Conservation (phyloP, 2,888 invertebrate genomes). For the Epistrophe eligans region DNA sequence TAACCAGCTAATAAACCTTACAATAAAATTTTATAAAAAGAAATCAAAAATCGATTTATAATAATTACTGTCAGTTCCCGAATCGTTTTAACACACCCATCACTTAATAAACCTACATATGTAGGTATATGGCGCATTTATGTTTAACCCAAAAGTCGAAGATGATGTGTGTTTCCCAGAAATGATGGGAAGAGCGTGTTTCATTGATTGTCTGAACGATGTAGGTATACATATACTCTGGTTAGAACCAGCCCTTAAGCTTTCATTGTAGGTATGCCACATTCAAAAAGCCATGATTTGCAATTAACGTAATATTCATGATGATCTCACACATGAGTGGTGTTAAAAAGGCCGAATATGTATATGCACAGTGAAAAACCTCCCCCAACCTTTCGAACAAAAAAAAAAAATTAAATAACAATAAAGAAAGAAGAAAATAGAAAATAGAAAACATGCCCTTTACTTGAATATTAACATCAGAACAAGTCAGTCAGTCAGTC, state of each 20-base stretch:
- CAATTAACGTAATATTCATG: conserved; percentile 83
- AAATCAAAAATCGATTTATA: conserved; percentile 56
- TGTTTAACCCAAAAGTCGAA: neutral
- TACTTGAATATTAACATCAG: neutral
- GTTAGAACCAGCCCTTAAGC: conserved; percentile 68
- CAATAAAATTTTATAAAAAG: neutral
- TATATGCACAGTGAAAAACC: neutral
- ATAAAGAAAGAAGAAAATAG: conserved; percentile 27
- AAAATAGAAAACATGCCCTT: conserved; percentile 62
- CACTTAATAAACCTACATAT: conserved; percentile 35
- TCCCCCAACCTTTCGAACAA: neutral
- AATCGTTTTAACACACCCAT: conserved; percentile 45
- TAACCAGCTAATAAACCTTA: neutral
- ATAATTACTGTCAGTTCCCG: conserved; percentile 62
- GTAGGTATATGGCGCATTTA: conserved; percentile 30
- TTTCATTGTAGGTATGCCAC: conserved; percentile 71
- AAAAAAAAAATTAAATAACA: neutral
- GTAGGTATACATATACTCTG: no score
- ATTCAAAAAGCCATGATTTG: conserved; percentile 80
- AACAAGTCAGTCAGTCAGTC: conserved; percentile 6
- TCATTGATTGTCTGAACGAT: conserved; percentile 48
- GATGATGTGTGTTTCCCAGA: conserved; percentile 16
- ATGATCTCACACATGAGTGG: conserved; percentile 83
- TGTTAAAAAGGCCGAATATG: conserved; percentile 77
- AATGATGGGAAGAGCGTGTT: conserved; percentile 39